Evolutionary conservation across 2,888 invertebrate species (phyloP).

Genomic region (Amitus sp.): DNA sequence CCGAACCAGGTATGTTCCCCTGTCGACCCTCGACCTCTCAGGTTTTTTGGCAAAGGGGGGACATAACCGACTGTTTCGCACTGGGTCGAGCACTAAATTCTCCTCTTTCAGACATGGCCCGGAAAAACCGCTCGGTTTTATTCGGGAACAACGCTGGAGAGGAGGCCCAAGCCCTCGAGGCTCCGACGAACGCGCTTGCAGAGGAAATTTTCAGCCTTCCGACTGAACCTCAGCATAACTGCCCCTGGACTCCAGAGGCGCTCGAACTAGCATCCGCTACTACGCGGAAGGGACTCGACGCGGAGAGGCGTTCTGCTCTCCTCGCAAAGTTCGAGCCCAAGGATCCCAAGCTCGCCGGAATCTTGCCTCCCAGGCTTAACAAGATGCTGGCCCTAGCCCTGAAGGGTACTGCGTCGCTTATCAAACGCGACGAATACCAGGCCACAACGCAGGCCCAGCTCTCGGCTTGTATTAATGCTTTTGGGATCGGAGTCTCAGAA

Average conservation of each 20-base stretch:
- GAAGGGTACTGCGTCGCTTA: neutral
- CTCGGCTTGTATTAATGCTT: slow-evolving; percentile 15
- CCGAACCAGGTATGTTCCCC: slow-evolving; percentile 13
- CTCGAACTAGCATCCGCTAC: too few species aligned
- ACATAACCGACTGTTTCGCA: slow-evolving; percentile 7
- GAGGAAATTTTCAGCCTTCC: too few species aligned
- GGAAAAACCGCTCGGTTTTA: neutral
- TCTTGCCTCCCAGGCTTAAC: slow-evolving; percentile 15
- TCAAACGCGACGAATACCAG: slow-evolving; percentile 19
- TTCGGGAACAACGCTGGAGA: neutral
- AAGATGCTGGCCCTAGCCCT: slow-evolving; percentile 11
- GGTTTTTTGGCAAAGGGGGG: slow-evolving; percentile 1
- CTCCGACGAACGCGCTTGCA: too few species aligned
- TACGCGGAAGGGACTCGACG: too few species aligned
- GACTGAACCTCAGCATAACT: too few species aligned
- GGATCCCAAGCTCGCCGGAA: neutral
- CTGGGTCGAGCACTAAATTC: neutral
- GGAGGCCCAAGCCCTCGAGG: too few species aligned
- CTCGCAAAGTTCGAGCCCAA: slow-evolving; percentile 8
- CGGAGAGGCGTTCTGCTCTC: slow-evolving; percentile 2
- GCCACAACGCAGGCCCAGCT: slow-evolving; percentile 14
- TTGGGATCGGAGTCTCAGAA: slow-evolving; percentile 8
- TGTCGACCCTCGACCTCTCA: neutral
- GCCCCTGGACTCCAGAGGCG: too few species aligned
- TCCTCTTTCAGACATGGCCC: neutral